Conservation (phyloP, 2,888 invertebrate genomes). For the Stenoptilia bipunctidactyla region DNA sequence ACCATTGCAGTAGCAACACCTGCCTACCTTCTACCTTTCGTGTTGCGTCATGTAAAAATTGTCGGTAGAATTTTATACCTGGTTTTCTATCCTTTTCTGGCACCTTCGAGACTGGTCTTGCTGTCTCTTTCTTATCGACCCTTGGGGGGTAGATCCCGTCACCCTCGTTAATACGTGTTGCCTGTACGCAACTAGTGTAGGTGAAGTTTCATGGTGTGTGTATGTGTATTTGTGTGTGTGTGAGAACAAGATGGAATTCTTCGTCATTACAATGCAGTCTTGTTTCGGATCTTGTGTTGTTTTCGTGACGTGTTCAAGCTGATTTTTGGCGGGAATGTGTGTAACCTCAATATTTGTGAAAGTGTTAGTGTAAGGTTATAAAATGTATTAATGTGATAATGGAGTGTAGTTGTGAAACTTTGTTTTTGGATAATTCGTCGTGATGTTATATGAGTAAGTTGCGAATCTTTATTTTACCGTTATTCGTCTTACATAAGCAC, state of each 20-base stretch:
- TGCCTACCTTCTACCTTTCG: slow-evolving; percentile 43
- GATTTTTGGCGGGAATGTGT: slow-evolving; percentile 55
- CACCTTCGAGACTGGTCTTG: slow-evolving; percentile 19
- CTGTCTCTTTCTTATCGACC: slow-evolving; percentile 41
- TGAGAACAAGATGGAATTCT: slow-evolving; percentile 35
- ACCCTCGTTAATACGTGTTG: slow-evolving; percentile 49
- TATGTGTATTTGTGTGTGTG: slow-evolving; percentile 23
- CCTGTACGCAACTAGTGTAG: slow-evolving; percentile 40
- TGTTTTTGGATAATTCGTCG: slow-evolving; percentile 38
- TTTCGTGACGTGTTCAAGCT: slow-evolving; percentile 34
- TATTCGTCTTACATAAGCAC: too few relatives aligned
- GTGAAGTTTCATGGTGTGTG: slow-evolving; percentile 15
- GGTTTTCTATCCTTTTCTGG: slow-evolving; percentile 37
- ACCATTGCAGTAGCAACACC: slow-evolving; percentile 48
- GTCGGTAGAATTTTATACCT: slow-evolving; percentile 56
- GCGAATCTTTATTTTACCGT: slow-evolving; percentile 8
- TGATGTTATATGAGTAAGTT: slow-evolving; percentile 58
- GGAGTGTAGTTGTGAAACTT: slow-evolving; percentile 26
- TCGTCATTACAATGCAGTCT: slow-evolving; percentile 27
- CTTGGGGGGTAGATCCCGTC: slow-evolving; percentile 44
- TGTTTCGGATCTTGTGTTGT: slow-evolving; percentile 34
- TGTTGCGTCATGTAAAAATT: slow-evolving; percentile 48
- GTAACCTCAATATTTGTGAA: slow-evolving; percentile 18
- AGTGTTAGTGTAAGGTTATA: slow-evolving; percentile 14
- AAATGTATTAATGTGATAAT: slow-evolving; percentile 31